Conservation (phyloP, 2,888 invertebrate genomes). For the Disparrhopalites patrizii region DNA sequence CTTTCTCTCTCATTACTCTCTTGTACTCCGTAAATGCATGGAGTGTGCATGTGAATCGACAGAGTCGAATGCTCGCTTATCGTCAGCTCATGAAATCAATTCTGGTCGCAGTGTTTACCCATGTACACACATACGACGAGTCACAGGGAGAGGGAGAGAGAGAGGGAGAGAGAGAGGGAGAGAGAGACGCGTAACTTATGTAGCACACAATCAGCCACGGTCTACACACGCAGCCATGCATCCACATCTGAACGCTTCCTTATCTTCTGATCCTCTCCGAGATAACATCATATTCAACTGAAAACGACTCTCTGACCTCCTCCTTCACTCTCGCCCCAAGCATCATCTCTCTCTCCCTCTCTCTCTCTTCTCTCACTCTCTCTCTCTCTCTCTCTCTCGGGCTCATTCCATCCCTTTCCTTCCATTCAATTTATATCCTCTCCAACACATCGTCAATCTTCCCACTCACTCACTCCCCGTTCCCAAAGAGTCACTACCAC, state of each 20-base stretch:
- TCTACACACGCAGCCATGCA: constrained; percentile 2
- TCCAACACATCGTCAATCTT: constrained; percentile 48
- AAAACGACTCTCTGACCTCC: constrained; percentile 44
- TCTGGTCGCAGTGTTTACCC: constrained; percentile 5
- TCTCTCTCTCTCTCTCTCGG: constrained; percentile 6
- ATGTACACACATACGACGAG: not conserved
- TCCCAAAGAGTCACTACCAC: no score
- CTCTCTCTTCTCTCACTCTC: constrained; percentile 16
- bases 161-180: not conserved
- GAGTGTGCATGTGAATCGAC: not conserved
- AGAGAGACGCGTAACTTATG: not conserved
- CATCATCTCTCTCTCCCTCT: constrained; percentile 31
- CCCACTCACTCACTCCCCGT: no score
- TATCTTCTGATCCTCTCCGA: no score
- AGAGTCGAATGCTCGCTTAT: not conserved
- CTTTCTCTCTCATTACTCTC: no score
- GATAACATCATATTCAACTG: constrained; percentile 36
- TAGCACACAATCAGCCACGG: no score
- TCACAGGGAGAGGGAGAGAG: not conserved
- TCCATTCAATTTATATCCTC: constrained; percentile 48
- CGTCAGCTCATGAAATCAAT: constrained; percentile 12
- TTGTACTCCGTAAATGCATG: not conserved
- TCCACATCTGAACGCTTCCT: constrained; percentile 44
- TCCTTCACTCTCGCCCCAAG: constrained; percentile 39
- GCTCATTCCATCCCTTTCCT: constrained; percentile 31